A percentile compares a stretch with the other conserved stretches of the same genome.
Conservation (phyloP, 2,797 vertebrate species). For the Falco berigora region DNA sequence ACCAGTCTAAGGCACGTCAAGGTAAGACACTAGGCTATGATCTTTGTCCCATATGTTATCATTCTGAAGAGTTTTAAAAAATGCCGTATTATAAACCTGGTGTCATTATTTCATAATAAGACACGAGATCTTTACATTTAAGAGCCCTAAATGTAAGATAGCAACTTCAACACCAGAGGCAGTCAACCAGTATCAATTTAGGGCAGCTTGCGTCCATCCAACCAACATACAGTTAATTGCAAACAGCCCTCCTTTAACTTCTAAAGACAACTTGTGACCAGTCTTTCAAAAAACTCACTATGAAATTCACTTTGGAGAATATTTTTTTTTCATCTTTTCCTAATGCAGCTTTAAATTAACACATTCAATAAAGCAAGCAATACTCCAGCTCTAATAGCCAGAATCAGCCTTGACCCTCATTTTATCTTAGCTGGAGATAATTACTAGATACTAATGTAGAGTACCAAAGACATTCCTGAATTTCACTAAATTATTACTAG, state of each 20-base stretch:
- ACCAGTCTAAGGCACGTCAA: not conserved
- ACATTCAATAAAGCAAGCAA: slow-evolving; percentile 52
- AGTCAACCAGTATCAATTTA: not conserved
- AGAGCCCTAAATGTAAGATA: not conserved
- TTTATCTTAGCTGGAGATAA: slow-evolving; percentile 67
- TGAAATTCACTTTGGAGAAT: not conserved
- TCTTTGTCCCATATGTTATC: not conserved
- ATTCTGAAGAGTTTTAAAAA: not conserved
- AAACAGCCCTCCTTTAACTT: not conserved
- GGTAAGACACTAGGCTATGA: not conserved
- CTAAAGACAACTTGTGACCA: not conserved
- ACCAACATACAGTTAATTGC: not conserved
- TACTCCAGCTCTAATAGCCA: slow-evolving; percentile 34
- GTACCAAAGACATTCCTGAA: slow-evolving; percentile 50
- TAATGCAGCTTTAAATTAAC: slow-evolving; percentile 50
- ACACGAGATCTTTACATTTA: not conserved
- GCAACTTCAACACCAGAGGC: not conserved
- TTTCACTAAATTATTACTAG: slow-evolving; percentile 45
- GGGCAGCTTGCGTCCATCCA: not conserved
- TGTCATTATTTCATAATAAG: not conserved
- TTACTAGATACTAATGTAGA: slow-evolving; percentile 60
- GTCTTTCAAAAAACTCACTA: slow-evolving; percentile 1
- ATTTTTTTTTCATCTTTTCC: slow-evolving; percentile 5
- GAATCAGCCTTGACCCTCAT: slow-evolving; percentile 60
- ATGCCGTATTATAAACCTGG: not conserved